A percentile compares a stretch with the other conserved stretches of the same genome.
phyloP scores from a whole-genome alignment of 2,888 invertebrate species.

The Tipula vernalis region DNA sequence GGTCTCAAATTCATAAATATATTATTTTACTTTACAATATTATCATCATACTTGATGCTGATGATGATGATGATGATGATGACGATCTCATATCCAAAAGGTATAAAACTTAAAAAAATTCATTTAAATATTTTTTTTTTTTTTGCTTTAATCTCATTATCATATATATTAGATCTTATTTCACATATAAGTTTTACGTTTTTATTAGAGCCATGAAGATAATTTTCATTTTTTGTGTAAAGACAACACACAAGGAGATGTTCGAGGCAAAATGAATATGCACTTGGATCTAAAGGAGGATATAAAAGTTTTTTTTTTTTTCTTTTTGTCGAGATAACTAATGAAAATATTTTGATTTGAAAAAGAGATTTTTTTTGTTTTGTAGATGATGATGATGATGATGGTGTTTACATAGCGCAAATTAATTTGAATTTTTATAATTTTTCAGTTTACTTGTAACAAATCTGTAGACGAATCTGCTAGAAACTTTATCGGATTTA shows the following conservation, averaged over 20 bases:
- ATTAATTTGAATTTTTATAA: too few species aligned
- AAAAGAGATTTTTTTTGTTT: neutral
- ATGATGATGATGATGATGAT: neutral
- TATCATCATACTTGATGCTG: neutral
- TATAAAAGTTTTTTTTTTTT: neutral
- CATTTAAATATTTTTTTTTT: neutral
- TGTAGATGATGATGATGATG: too few species aligned
- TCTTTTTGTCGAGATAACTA: neutral
- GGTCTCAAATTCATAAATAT: neutral
- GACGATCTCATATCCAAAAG: neutral
- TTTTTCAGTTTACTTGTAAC: too few species aligned
- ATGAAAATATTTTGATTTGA: neutral
- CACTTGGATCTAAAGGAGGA: neutral
- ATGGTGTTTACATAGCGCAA: too few species aligned
- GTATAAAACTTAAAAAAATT: neutral
- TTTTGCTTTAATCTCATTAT: neutral
- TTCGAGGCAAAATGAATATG: neutral
- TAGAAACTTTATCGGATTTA: too few species aligned
- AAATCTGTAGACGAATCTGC: too few species aligned
- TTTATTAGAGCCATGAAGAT: neutral
- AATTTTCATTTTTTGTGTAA: neutral
- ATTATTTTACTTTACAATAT: neutral
- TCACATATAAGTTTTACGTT: neutral
- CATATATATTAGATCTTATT: neutral
- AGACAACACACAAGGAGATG: neutral